phyloP scores from a whole-genome alignment of 2,888 invertebrate genomes.

The Xylota sylvarum region DNA sequence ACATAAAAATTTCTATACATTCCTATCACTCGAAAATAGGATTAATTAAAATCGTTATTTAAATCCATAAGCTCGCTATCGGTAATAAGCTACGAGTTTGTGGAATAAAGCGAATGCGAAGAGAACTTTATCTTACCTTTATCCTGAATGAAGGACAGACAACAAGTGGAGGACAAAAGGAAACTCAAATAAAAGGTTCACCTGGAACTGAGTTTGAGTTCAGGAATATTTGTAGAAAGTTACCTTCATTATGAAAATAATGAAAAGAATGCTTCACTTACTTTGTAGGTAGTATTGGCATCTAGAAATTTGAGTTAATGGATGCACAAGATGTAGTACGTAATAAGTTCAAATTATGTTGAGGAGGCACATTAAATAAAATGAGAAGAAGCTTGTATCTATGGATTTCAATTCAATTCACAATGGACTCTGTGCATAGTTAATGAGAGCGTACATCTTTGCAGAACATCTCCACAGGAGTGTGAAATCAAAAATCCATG shows the following conservation, averaged over 20 bases:
- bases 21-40: not conserved
- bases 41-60: conserved; percentile 36
- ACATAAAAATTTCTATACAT: not conserved
- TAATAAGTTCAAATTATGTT: too few species aligned
- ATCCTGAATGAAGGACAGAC: not conserved
- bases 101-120: not conserved
- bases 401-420: too few species aligned
- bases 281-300: too few species aligned
- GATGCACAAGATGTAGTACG: too few species aligned
- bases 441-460: too few species aligned
- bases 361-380: too few species aligned
- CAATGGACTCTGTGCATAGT: too few species aligned
- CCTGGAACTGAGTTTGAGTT: not conserved
- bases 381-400: too few species aligned
- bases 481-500: too few species aligned
- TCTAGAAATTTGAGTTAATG: too few species aligned
- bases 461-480: too few species aligned
- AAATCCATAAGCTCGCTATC: not conserved
- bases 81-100: not conserved
- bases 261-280: not conserved
- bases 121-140: not conserved
- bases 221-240: not conserved
- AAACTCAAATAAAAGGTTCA: not conserved
- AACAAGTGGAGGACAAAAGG: not conserved
- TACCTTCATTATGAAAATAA: not conserved